A percentile compares a stretch with the other conserved stretches of the same genome.
Conservation (phyloP, 1,140 invertebrate species). For the Drosophila ambigua region DNA sequence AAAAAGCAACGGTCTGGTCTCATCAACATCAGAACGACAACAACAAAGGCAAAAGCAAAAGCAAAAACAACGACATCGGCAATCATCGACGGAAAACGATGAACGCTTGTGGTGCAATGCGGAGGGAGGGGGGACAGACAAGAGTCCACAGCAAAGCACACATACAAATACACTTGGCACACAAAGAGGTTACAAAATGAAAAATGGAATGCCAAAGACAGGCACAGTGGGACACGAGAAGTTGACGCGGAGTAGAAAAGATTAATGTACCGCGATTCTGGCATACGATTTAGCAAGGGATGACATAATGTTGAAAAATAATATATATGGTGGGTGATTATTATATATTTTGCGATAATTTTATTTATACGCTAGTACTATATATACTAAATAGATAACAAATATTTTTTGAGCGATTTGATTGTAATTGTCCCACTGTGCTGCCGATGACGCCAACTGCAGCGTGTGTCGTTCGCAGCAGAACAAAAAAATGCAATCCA, state of each 20-base stretch:
- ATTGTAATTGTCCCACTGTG: slow-evolving; percentile 3
- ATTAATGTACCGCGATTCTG: not conserved
- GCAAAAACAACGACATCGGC: slow-evolving; percentile 31
- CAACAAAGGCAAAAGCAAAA: slow-evolving; percentile 44
- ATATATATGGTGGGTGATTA: too few species aligned
- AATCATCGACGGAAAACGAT: slow-evolving; percentile 43
- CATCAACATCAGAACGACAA: slow-evolving; percentile 44
- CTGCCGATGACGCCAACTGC: not conserved
- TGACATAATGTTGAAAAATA: too few species aligned
- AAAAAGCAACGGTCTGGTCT: slow-evolving; percentile 19
- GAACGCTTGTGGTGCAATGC: slow-evolving; percentile 34
- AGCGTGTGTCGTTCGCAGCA: not conserved
- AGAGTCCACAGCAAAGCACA: slow-evolving; percentile 62
- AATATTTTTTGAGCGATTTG: too few species aligned
- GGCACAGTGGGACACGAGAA: slow-evolving; percentile 55
- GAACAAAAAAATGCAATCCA: slow-evolving; percentile 21
- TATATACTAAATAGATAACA: too few species aligned
- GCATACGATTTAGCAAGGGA: too few species aligned
- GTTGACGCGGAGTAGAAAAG: not conserved
- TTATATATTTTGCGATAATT: not conserved
- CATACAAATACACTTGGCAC: slow-evolving; percentile 36
- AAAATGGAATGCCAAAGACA: slow-evolving; percentile 70
- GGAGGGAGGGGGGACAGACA: slow-evolving; percentile 18
- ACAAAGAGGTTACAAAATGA: slow-evolving; percentile 65
- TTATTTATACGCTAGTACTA: too few species aligned